Evolutionary conservation across 2,797 vertebrate species (phyloP), one percentile per base, ranked within the genome.

Genomic region (Adelosebastes latens): DNA sequence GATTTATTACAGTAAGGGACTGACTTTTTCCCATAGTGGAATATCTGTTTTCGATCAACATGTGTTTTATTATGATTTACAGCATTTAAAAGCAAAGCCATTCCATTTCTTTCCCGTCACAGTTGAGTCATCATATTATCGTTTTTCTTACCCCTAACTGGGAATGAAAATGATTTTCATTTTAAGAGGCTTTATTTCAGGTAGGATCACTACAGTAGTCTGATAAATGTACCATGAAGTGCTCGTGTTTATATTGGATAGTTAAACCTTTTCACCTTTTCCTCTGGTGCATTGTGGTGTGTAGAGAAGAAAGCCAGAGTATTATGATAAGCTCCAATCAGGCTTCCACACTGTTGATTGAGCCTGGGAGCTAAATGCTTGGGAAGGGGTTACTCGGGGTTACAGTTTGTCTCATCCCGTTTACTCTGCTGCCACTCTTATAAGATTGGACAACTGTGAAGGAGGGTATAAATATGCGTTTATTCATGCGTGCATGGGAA

Each of bases 361-460:
- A 89, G 83, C 86, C 62, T 62, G 61, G 70, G 79, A 89, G 88
- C 65, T 63, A 66, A 85, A 77, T n/a, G 78, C 88, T 81, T 88
- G 61, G 88, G 73, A 88, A 84, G 72, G 34, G 74, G 85, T 80
- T 75, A 63, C 77, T 84, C 60, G 1, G 58, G 87, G 88, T 86
- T 59, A 88, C 80, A 84, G 75, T 91, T 87, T 81, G 82, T 90
- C 83, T 91, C 83, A 89, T 87, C 87, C 90, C 91, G 87, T 92
- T 94, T 93, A 91, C 77, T 89, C 83, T 80, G 68, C 82, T 83
- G 83, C 84, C 87, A 83, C 78, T 87, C 72, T 84, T 63, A 59
- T 77, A 49, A 36, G 75, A 72, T 85, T 74, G 66, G 79, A 87
- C 75, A 75, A 75, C 83, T 78, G 82, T 73, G 76, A 86, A 81